A percentile compares a stretch with the other conserved stretches of the same genome.
phyloP scores from a whole-genome alignment of 2,888 invertebrate genomes.

The Drosophila mercatorum region DNA sequence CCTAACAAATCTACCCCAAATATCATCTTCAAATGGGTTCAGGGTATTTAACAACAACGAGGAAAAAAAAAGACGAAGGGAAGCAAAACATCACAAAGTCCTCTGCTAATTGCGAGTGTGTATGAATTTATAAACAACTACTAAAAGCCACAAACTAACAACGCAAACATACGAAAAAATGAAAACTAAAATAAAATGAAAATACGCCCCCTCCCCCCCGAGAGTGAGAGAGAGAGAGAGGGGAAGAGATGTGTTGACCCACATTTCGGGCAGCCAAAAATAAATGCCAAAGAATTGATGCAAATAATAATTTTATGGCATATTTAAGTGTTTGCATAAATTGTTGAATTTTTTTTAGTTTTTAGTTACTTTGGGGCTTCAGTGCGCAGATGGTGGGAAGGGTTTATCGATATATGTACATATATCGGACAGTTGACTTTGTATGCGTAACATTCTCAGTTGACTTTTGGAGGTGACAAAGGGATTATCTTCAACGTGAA shows the following conservation, averaged over 20 bases:
- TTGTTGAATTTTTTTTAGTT: slow-evolving; percentile 30
- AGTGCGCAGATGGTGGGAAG: neutral
- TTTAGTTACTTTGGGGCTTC: neutral
- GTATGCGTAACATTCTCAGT: neutral
- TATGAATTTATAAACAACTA: slow-evolving; percentile 54
- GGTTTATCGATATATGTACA: neutral
- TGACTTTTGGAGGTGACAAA: neutral
- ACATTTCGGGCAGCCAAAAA: slow-evolving; percentile 30
- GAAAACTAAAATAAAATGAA: slow-evolving; percentile 21
- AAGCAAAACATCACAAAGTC: slow-evolving; percentile 17
- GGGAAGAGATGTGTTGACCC: slow-evolving; percentile 25
- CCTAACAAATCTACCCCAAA: neutral
- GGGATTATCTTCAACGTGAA: too few species aligned
- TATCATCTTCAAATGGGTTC: slow-evolving; percentile 4
- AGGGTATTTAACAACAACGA: neutral
- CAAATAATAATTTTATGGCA: slow-evolving; percentile 73
- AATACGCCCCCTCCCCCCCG: slow-evolving; percentile 18
- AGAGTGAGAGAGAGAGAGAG: too few species aligned
- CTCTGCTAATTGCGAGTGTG: slow-evolving; percentile 52
- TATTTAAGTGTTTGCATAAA: slow-evolving; percentile 73
- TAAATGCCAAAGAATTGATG: slow-evolving; percentile 40
- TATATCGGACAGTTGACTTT: neutral
- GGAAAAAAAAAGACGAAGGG: neutral
- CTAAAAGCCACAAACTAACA: slow-evolving; percentile 42
- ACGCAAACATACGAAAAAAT: slow-evolving; percentile 14